Evolutionary conservation across 2,797 vertebrate genomes (phyloP).

Genomic region (Lacerta bilineata): DNA sequence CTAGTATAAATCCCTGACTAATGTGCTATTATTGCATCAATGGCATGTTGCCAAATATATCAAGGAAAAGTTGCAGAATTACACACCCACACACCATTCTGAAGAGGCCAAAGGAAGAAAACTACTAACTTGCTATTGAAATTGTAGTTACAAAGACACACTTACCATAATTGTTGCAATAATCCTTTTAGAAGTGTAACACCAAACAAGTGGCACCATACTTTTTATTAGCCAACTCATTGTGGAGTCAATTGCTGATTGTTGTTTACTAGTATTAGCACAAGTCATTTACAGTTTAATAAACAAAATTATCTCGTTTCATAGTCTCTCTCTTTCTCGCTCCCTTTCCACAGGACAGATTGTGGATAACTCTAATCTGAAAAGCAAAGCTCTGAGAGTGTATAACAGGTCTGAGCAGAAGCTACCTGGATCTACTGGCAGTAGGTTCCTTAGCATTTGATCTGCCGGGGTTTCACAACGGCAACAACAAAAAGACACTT

Average conservation of each 20-base stretch:
- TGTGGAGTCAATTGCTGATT: neutral
- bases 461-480: too few species aligned
- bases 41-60: too few species aligned
- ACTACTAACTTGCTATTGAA: neutral
- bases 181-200: neutral
- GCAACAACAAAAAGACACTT: too few species aligned
- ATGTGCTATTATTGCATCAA: too few species aligned
- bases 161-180: neutral
- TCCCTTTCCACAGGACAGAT: neutral
- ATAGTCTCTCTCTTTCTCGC: neutral
- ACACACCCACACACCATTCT: too few species aligned
- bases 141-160: neutral
- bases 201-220: neutral
- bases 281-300: neutral
- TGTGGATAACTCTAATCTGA: neutral
- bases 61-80: too few species aligned
- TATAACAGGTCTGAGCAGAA: neutral
- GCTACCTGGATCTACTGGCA: too few species aligned
- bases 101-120: neutral
- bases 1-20: too few species aligned
- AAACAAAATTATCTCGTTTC: neutral
- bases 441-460: too few species aligned
- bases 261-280: slow-evolving; percentile 1
- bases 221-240: neutral
- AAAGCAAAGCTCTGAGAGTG: neutral